Evolutionary conservation across 2,113 vertebrate genomes (phyloP), one percentile per base, ranked within the genome.

Genomic region (Nyctereutes procyonoides): DNA sequence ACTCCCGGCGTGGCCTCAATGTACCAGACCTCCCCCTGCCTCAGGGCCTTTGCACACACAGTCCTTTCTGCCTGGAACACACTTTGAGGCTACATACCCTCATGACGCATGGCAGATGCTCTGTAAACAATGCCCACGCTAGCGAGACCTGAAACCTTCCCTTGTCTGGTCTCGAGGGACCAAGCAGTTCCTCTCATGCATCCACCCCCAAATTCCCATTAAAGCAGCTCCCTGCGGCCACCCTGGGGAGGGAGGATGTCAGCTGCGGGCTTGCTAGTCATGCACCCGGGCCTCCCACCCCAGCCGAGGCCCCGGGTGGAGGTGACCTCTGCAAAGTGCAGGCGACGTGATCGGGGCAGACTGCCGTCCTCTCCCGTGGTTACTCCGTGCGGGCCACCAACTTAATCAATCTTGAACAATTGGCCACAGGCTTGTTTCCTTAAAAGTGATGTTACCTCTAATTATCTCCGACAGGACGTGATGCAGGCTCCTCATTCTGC

Each of bases 401-500:
- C 96, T 97, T 94, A 83, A 98, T 98, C 98, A 95, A 90, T 96
- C 98, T 97, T 7, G 94, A 96, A 80, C 97, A 97, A 98, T 79
- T 92, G 98, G 98, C 98, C 98, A 97, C 97, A 73, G 98, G 97
- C 98, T 98, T 88, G 82, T 98, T 98, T 97, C 96, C 98, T 97
- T 97, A 93, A 97, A 98, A 98, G 97, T 96, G 95, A 98, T 98
- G 97, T 98, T 97, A 93, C 97, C 97, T 96, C 92, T 98, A 98
- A 98, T 98, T 97, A 97, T 96, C 98, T 97, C 98, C 74, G 89
- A 98, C 98, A 98, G 97, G 96, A 98, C 87, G 97, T 32, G 96
- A 96, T 90, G 84, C 93, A 90, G 95, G 97, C 98, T 96, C 97
- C 97, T 98, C 93, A 93, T 97, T 96, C 97, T 96, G 97, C 96